Evolutionary conservation across 2,113 vertebrate species (phyloP).

Genomic region (Ceuthmochares aereus): DNA sequence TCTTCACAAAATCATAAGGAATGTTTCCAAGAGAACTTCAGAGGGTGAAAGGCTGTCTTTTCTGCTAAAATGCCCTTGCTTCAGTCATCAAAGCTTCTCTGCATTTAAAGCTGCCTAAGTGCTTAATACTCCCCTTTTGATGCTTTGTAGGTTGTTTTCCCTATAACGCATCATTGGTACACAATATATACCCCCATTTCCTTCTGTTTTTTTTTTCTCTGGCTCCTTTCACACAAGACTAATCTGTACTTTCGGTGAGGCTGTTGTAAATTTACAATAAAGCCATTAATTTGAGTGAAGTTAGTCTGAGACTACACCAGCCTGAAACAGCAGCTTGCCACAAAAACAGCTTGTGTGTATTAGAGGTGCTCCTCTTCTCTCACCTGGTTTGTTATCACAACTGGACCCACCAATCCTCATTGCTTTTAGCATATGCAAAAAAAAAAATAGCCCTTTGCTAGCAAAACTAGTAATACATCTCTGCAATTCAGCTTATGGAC

Average conservation of each 20-base stretch:
- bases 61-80: not conserved
- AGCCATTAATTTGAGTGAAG: not conserved
- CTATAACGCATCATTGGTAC: not conserved
- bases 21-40: not conserved
- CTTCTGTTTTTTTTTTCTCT: not conserved
- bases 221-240: not conserved
- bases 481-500: not conserved
- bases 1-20: not conserved
- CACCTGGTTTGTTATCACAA: not conserved
- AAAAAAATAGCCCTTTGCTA: not conserved
- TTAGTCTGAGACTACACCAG: not conserved
- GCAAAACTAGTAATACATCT: not conserved
- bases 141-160: not conserved
- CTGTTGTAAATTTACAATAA: not conserved
- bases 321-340: not conserved
- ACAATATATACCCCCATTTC: not conserved
- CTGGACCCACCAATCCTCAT: not conserved
- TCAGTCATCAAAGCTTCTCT: not conserved
- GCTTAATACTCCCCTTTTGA: not conserved
- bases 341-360: not conserved
- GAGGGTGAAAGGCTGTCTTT: not conserved
- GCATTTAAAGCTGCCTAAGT: not conserved
- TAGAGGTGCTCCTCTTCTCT: not conserved
- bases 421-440: not conserved
- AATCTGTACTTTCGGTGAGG: not conserved